phyloP scores from a whole-genome alignment of 1,140 invertebrate genomes.

The Drosophila takahashii region DNA sequence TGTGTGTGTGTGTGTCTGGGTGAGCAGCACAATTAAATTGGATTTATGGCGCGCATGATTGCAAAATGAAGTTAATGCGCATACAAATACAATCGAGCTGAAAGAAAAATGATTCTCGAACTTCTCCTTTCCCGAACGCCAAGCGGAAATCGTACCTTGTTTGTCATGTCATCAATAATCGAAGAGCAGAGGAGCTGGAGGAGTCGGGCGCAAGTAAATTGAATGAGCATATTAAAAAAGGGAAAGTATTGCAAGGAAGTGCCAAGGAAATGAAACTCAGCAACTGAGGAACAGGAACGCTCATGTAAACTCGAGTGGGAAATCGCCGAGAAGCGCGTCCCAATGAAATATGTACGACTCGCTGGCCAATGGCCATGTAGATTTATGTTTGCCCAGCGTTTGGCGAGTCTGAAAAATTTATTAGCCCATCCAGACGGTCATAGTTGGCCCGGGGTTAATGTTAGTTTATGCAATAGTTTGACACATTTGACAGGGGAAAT shows the following conservation, averaged over 20 bases:
- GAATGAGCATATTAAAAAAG: conserved; percentile 80
- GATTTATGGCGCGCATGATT: conserved; percentile 80
- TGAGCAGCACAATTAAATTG: conserved; percentile 75
- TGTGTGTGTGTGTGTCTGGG: conserved; percentile 26
- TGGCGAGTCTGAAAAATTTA: conserved; percentile 65
- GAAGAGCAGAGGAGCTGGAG: conserved; percentile 22
- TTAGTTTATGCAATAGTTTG: conserved; percentile 55
- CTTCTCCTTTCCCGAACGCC: conserved; percentile 27
- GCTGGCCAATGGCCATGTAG: conserved; percentile 54
- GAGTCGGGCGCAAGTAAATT: conserved; percentile 58
- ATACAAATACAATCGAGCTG: conserved; percentile 72
- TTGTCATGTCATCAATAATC: conserved; percentile 83
- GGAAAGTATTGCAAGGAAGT: conserved; percentile 71
- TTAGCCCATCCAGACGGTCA: conserved; percentile 45
- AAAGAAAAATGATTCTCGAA: conserved; percentile 75
- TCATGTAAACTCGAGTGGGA: conserved; percentile 20
- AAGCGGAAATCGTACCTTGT: conserved; percentile 76
- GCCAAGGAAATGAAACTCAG: conserved; percentile 67
- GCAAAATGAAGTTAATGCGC: conserved; percentile 79
- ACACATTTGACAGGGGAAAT: conserved; percentile 51
- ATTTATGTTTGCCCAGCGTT: conserved; percentile 59
- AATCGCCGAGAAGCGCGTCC: conserved; percentile 24
- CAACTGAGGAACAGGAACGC: conserved; percentile 12
- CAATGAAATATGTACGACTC: conserved; percentile 73
- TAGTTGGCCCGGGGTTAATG: conserved; percentile 42